Conservation (phyloP, 2,797 vertebrate genomes). For the Rhabdomys pumilio region DNA sequence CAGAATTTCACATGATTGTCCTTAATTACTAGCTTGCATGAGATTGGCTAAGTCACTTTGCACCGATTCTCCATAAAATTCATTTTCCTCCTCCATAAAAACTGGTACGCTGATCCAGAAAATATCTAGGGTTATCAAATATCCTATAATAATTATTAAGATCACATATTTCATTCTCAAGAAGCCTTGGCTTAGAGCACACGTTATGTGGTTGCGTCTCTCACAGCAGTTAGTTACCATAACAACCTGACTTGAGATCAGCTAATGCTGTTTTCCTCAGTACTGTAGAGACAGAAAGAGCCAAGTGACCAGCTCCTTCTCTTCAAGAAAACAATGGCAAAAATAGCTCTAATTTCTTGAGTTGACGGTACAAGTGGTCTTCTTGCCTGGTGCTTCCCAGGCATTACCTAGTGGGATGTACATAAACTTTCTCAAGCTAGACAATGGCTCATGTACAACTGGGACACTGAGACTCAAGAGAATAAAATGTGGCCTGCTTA, state of each 20-base stretch:
- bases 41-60: background rate
- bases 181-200: background rate
- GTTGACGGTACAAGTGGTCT: background rate
- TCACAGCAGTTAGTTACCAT: background rate
- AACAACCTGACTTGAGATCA: slow-evolving; percentile 11
- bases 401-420: background rate
- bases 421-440: background rate
- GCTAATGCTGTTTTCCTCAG: background rate
- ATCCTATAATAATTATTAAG: background rate
- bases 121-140: background rate
- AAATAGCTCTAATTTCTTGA: background rate
- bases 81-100: slow-evolving; percentile 15
- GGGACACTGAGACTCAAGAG: background rate
- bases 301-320: background rate
- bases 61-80: background rate
- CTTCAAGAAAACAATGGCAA: slow-evolving; percentile 33
- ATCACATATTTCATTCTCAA: background rate
- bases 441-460: background rate
- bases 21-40: background rate
- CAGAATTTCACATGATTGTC: background rate
- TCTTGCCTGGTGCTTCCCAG: slow-evolving; percentile 16
- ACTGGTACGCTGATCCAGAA: background rate
- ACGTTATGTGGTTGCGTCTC: background rate
- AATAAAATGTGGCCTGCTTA: background rate
- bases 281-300: background rate